Conservation (phyloP, 1,140 invertebrate species). For the Popillia japonica region DNA sequence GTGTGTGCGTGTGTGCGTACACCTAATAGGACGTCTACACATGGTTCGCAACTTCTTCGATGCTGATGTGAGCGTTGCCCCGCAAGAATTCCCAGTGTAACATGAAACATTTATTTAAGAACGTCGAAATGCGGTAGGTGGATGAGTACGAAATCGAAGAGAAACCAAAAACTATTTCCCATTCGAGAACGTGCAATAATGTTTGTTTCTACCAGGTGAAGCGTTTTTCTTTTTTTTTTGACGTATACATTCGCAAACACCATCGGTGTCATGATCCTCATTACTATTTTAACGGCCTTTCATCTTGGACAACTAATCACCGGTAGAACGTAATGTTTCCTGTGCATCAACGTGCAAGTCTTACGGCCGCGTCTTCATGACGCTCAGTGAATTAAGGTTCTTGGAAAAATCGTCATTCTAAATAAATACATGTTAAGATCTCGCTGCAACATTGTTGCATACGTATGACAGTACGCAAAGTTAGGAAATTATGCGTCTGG, state of each 20-base stretch:
- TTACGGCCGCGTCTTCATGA: background rate
- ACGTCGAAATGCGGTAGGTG: background rate
- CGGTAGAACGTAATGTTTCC: slow-evolving; percentile 26
- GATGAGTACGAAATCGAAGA: background rate
- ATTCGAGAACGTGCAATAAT: no score
- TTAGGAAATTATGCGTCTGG: background rate
- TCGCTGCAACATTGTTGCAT: slow-evolving; percentile 23
- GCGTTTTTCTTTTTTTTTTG: background rate
- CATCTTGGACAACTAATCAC: slow-evolving; percentile 3
- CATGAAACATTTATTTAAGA: background rate
- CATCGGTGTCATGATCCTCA: background rate
- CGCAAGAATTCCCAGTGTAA: background rate
- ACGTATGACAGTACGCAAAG: background rate
- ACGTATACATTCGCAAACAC: background rate
- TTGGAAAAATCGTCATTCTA: slow-evolving; percentile 2
- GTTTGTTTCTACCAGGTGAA: no score
- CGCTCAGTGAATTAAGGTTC: slow-evolving; percentile 6
- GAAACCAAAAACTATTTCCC: background rate
- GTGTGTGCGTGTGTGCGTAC: background rate
- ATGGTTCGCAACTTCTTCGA: slow-evolving; percentile 1
- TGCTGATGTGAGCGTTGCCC: background rate
- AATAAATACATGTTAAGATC: background rate
- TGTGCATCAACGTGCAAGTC: background rate
- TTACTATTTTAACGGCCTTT: slow-evolving; percentile 5
- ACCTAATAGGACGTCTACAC: background rate